Conservation (phyloP, 2,888 invertebrate genomes). For the Agrotis puta region DNA sequence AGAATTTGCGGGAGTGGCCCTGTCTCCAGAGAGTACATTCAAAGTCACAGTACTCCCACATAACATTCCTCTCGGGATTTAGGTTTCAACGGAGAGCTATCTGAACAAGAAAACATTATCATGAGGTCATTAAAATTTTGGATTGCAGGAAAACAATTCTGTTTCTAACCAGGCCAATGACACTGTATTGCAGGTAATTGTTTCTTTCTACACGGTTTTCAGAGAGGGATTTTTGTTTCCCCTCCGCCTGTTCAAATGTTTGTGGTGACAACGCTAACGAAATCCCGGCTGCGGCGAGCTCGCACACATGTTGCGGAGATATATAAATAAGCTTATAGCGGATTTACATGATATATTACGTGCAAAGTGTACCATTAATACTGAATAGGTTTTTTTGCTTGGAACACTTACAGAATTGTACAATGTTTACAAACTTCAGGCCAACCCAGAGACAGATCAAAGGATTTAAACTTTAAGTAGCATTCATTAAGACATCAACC, state of each 20-base stretch:
- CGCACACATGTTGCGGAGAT: constrained; percentile 66
- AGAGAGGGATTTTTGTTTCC: constrained; percentile 58
- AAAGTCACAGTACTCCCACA: constrained; percentile 29
- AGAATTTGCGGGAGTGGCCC: constrained; percentile 6
- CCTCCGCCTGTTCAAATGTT: constrained; percentile 67
- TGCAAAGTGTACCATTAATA: constrained; percentile 61
- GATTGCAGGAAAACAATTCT: constrained; percentile 9
- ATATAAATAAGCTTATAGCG: constrained; percentile 69
- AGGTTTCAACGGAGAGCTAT: constrained; percentile 3
- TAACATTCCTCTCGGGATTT: constrained; percentile 7
- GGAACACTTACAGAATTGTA: constrained; percentile 17
- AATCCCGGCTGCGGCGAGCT: constrained; percentile 66
- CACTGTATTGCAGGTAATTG: constrained; percentile 49
- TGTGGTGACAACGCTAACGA: constrained; percentile 67
- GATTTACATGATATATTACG: constrained; percentile 68
- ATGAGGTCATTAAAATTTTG: not conserved
- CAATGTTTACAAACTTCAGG: constrained; percentile 38
- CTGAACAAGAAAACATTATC: constrained; percentile 9
- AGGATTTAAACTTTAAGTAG: constrained; percentile 8
- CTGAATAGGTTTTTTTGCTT: constrained; percentile 51
- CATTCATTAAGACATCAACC: constrained; percentile 13
- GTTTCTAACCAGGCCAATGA: constrained; percentile 3
- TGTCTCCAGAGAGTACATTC: not conserved
- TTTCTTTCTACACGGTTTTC: constrained; percentile 54
- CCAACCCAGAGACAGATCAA: constrained; percentile 17